A percentile compares a stretch with the other conserved stretches of the same genome.
Evolutionary conservation across 2,888 invertebrate genomes (phyloP).

Genomic region (Lithophane ornitopus): DNA sequence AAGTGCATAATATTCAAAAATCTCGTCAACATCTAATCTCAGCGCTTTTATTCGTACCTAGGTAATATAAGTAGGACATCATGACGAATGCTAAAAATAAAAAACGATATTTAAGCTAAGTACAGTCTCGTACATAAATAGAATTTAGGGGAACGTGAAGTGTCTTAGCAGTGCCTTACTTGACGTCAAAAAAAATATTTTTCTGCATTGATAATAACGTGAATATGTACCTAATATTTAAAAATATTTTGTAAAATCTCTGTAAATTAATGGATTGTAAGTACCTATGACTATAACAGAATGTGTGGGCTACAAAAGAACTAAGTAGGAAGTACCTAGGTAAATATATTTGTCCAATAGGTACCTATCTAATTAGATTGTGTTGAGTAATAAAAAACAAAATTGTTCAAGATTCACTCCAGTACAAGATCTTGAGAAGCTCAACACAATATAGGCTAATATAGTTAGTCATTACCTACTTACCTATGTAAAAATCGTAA

Average conservation of each 20-base stretch:
- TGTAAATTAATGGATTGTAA: background rate
- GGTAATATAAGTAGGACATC: conserved; percentile 11
- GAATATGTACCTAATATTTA: background rate
- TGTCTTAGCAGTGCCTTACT: conserved; percentile 54
- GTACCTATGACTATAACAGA: background rate
- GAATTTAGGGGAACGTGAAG: conserved; percentile 5
- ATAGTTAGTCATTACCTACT: rapidly evolving
- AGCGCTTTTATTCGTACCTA: conserved; percentile 49
- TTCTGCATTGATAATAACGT: background rate
- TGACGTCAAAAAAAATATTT: background rate
- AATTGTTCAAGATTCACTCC: background rate
- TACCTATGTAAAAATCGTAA: background rate
- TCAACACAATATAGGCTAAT: background rate
- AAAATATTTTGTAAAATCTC: background rate
- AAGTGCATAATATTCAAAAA: conserved; percentile 50
- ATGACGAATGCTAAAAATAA: conserved; percentile 19
- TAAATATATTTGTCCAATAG: background rate
- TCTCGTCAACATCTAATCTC: conserved; percentile 62
- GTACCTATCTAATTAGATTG: background rate
- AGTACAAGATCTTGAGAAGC: background rate
- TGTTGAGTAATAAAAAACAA: background rate
- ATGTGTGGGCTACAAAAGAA: background rate
- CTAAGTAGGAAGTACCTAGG: too few relatives aligned
- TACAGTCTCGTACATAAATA: conserved; percentile 16
- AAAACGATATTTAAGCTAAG: conserved; percentile 14